These are phyloP conservation scores for Platycnemis pennipes DNA, from an alignment of 2,888 invertebrate species.

Conservation along the genomic window DNA sequence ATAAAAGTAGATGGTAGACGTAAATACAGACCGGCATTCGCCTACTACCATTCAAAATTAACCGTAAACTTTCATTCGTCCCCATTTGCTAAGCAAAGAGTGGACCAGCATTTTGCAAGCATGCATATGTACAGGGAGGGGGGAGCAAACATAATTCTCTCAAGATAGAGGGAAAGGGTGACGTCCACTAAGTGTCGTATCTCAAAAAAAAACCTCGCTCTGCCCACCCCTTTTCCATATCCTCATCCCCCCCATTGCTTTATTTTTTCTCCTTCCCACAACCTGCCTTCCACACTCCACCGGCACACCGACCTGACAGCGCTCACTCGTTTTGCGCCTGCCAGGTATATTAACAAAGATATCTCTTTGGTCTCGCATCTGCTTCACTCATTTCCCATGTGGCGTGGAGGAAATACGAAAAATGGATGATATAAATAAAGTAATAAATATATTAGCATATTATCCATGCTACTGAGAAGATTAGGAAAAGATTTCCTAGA, in stretches of 20 bases:
- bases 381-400: background rate
- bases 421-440: too few relatives aligned
- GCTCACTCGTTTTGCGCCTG: background rate
- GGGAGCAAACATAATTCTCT: background rate
- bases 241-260: background rate
- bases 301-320: background rate
- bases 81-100: background rate
- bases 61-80: background rate
- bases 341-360: conserved; percentile 20
- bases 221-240: background rate
- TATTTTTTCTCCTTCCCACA: background rate
- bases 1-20: background rate
- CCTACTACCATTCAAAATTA: background rate
- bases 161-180: conserved; percentile 7
- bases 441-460: too few relatives aligned
- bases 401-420: background rate
- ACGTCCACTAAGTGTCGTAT: conserved; percentile 6
- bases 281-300: background rate
- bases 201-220: background rate
- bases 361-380: background rate
- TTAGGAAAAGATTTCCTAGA: too few relatives aligned
- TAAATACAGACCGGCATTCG: background rate
- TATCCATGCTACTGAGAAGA: too few relatives aligned
- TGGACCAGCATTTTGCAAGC: conserved; percentile 11
- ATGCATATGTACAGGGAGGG: background rate